Percentiles rank a stretch among this genome's conserved stretches.
These are phyloP conservation scores for Eupleurogrammus muticus DNA, from an alignment of 2,797 vertebrate genomes.

Conservation along the genomic window DNA sequence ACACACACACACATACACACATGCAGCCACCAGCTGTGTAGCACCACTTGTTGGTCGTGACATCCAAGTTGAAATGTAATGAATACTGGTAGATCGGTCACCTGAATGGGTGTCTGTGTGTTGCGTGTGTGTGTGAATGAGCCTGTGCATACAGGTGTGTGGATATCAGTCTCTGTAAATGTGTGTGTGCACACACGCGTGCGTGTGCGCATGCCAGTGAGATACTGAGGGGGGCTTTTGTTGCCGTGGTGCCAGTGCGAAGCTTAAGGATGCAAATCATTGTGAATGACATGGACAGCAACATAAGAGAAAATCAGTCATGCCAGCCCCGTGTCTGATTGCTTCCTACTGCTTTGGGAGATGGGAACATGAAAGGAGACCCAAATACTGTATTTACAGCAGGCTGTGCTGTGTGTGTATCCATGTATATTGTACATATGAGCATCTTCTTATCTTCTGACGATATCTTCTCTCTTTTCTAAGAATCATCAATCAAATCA, in stretches of 20 bases:
- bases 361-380: conserved; percentile 38
- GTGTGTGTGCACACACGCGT: not conserved
- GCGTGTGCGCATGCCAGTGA: not conserved
- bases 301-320: conserved; percentile 71
- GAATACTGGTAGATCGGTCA: conserved; percentile 29
- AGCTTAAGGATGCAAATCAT: conserved; percentile 67
- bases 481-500: conserved; percentile 4
- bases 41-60: conserved; percentile 64
- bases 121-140: not conserved
- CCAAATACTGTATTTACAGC: conserved; percentile 35
- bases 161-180: not conserved
- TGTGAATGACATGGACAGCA: conserved; percentile 65
- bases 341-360: conserved; percentile 52
- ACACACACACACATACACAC: conserved; percentile 6
- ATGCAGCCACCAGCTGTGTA: conserved; percentile 5
- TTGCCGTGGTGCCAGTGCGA: conserved; percentile 42
- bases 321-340: conserved; percentile 58
- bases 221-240: conserved; percentile 48
- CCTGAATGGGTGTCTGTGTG: not conserved
- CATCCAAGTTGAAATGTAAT: conserved; percentile 43
- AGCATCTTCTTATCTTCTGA: conserved; percentile 31
- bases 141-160: conserved; percentile 11
- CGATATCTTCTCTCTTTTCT: conserved; percentile 24
- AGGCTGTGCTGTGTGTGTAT: conserved; percentile 19
- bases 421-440: not conserved